phyloP scores from a whole-genome alignment of 2,888 invertebrate genomes.

The Nomada fabriciana region DNA sequence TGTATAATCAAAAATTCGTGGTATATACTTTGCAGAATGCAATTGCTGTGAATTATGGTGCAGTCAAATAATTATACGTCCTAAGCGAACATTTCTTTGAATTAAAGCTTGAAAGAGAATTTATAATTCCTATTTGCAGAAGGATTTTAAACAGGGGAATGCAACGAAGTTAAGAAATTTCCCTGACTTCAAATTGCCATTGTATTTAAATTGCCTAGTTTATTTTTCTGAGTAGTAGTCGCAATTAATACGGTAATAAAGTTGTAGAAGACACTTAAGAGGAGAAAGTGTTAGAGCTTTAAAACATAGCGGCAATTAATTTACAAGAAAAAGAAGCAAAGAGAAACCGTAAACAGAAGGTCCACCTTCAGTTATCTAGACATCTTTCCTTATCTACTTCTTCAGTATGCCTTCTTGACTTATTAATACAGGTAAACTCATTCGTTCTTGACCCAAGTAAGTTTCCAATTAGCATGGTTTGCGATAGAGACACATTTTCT shows the following conservation, averaged over 20 bases:
- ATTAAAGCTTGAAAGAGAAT: too few species aligned
- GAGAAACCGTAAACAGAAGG: background rate
- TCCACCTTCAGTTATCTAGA: background rate
- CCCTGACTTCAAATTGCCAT: too few species aligned
- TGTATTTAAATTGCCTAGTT: too few species aligned
- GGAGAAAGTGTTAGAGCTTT: background rate
- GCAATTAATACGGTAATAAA: background rate
- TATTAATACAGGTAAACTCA: slow-evolving; percentile 1
- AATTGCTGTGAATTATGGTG: background rate
- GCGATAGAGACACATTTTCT: background rate
- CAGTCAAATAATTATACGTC: too few species aligned
- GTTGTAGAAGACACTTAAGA: background rate
- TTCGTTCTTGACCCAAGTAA: slow-evolving; percentile 38
- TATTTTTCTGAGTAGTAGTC: too few species aligned
- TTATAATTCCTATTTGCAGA: too few species aligned
- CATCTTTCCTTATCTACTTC: background rate
- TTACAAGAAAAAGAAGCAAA: background rate
- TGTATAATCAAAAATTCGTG: too few species aligned
- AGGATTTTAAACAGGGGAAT: too few species aligned
- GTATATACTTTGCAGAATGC: background rate
- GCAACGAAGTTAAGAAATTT: too few species aligned
- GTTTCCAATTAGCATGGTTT: too few species aligned
- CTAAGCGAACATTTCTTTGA: too few species aligned
- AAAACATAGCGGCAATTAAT: background rate
- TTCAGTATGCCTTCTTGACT: background rate